These are phyloP conservation scores for Oryzias dopingdopingensis DNA, from an alignment of 2,797 vertebrate genomes.

Conservation along the genomic window DNA sequence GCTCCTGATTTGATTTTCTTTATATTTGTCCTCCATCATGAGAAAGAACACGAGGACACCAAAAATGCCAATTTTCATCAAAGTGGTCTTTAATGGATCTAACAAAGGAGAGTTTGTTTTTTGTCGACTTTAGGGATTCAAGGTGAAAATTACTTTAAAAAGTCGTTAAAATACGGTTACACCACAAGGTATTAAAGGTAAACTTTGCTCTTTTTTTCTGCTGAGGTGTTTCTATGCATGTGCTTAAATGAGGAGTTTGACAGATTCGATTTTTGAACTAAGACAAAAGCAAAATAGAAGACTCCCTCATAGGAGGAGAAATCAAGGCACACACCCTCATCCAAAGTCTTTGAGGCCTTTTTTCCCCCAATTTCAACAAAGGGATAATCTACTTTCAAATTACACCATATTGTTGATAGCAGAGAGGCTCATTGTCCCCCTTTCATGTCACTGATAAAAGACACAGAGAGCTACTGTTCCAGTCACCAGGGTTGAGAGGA, in stretches of 20 bases:
- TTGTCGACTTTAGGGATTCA: too few species aligned
- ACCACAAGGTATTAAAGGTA: too few species aligned
- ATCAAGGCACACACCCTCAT: constrained; percentile 67
- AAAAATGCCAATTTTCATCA: too few species aligned
- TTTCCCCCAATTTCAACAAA: constrained; percentile 73
- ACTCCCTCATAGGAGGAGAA: constrained; percentile 67
- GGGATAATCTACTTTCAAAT: constrained; percentile 78
- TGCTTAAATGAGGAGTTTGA: constrained; percentile 56
- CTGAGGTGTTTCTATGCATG: constrained; percentile 40
- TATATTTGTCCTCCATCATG: too few species aligned
- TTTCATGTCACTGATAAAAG: constrained; percentile 78
- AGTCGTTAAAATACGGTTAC: too few species aligned
- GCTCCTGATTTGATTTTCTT: too few species aligned
- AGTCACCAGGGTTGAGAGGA: constrained; percentile 64
- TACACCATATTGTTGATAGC: constrained; percentile 79
- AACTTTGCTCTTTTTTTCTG: too few species aligned
- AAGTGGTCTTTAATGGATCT: too few species aligned
- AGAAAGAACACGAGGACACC: too few species aligned
- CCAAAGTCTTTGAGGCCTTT: constrained; percentile 71
- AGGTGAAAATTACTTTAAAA: too few species aligned
- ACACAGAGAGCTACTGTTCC: constrained; percentile 75
- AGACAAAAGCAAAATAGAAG: constrained; percentile 59
- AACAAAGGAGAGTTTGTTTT: too few species aligned
- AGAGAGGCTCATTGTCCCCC: constrained; percentile 75
- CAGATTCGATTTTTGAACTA: constrained; percentile 70